phyloP scores from a whole-genome alignment of 2,797 vertebrate species.

The Oreortyx pictus region DNA sequence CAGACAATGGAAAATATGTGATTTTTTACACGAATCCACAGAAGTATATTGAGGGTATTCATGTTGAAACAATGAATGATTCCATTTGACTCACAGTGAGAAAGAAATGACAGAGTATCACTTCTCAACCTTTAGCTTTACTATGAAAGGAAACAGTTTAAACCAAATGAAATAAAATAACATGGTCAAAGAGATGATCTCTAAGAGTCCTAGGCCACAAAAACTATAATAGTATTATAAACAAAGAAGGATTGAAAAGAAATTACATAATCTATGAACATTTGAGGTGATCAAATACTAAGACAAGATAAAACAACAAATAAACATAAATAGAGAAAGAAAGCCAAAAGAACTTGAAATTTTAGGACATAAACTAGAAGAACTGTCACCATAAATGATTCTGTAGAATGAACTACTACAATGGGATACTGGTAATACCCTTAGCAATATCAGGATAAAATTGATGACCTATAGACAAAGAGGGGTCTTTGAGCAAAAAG shows the following conservation, averaged over 20 bases:
- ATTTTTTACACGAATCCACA: background rate
- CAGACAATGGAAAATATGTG: background rate
- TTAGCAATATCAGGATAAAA: background rate
- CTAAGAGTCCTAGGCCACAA: background rate
- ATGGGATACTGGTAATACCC: background rate
- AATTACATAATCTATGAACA: background rate
- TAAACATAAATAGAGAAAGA: background rate
- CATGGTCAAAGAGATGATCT: background rate
- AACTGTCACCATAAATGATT: background rate
- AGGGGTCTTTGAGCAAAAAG: background rate
- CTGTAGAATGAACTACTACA: background rate
- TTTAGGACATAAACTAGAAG: background rate
- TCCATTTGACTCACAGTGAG: background rate
- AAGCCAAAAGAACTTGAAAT: background rate
- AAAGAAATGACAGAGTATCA: background rate
- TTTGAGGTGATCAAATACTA: background rate
- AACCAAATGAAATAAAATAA: background rate
- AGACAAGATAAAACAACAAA: background rate
- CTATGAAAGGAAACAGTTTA: background rate
- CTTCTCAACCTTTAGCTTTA: background rate
- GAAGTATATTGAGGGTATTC: background rate
- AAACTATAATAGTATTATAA: background rate
- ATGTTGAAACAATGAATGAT: background rate
- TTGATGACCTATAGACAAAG: background rate
- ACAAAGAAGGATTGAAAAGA: background rate